Base-by-base conservation (phyloP, 2,113 vertebrate genomes). In the Lycocorax pyrrhopterus region DNA sequence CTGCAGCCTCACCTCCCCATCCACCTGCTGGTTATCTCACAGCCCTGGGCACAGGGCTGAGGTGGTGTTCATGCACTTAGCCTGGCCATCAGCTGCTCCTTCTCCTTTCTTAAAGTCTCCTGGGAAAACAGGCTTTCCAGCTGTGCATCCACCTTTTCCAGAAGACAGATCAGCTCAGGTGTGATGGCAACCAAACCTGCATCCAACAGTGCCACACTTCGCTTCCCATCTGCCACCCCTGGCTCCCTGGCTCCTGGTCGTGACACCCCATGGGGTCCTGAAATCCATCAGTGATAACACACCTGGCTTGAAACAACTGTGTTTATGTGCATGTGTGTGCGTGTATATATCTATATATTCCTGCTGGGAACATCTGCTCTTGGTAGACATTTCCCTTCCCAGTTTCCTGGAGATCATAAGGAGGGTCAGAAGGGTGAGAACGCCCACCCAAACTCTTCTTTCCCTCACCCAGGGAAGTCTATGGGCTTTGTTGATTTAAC, bases 361-460 rank as follows among this genome's bases (percentile, higher is more conserved):
- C 72, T 88, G 64, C 90, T 93, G 92, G 55, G 86, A 93, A 93
- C 94, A 93, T 85, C 96, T 94, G 96, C 64, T 89, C 21, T 84
- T 47, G 41, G 76, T 88, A 81, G 83, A 62, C 6, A 2, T 59
- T 93, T 94, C 94, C 83, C 56, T 94, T 83, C 52, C 27, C 55
- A 25, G 0, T 59, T 96, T 91, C 95, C 96, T 94, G 88, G 59
- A 97, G 83, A 90, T 90, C 83, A 71, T 22, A 89, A 59, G 39
- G 68, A 90, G 29, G 58, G 68, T 33, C 86, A 90, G 52, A 86
- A 90, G 79, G 80, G 83, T 41, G 30, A 96, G 52, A 94, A 92
- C 56, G 11, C 83, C 64, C 63, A 90, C 83, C 23, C 63, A 88
- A 76, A 84, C 13, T 63, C 72, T 77, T 27, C 27, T 44, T 96